A percentile compares a stretch with the other conserved stretches of the same genome.
phyloP scores from a whole-genome alignment of 92 coral and sea anemone genomes.

The Pocillopora grandis region DNA sequence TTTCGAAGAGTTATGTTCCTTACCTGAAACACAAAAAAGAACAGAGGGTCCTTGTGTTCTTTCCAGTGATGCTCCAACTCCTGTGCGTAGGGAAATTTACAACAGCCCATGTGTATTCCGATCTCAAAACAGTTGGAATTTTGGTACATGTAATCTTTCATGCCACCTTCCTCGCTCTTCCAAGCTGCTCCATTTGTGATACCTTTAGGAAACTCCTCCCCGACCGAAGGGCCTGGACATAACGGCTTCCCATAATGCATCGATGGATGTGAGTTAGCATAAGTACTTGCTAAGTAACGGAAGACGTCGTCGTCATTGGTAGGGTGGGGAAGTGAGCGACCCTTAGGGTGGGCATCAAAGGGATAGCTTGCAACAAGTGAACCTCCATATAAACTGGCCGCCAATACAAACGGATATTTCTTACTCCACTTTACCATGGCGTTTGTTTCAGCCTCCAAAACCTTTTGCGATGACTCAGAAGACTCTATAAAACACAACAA shows the following conservation, averaged over 20 bases:
- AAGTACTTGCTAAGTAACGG: conserved; percentile 79
- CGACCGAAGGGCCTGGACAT: conserved; percentile 89
- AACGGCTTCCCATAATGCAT: conserved; percentile 98
- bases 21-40: conserved; percentile 88
- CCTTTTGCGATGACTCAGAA: conserved; percentile 40
- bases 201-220: conserved; percentile 78
- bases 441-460: conserved; percentile 74
- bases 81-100: conserved; percentile 87
- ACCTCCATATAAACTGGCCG: conserved; percentile 93
- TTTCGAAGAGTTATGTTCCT: background rate
- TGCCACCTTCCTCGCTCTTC: conserved; percentile 62
- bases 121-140: conserved; percentile 85
- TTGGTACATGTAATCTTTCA: conserved; percentile 85
- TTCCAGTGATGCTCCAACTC: conserved; percentile 88
- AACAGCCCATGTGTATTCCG: conserved; percentile 87
- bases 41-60: conserved; percentile 76
- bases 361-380: conserved; percentile 88
- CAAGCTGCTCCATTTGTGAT: conserved; percentile 85
- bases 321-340: conserved; percentile 62
- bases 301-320: conserved; percentile 93
- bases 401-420: conserved; percentile 79
- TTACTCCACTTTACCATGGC: conserved; percentile 83
- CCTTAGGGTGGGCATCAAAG: conserved; percentile 70
- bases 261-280: conserved; percentile 88
- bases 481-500: conserved; percentile 44